Conservation (phyloP, 2,888 invertebrate genomes). For the Nymphalis c-album region DNA sequence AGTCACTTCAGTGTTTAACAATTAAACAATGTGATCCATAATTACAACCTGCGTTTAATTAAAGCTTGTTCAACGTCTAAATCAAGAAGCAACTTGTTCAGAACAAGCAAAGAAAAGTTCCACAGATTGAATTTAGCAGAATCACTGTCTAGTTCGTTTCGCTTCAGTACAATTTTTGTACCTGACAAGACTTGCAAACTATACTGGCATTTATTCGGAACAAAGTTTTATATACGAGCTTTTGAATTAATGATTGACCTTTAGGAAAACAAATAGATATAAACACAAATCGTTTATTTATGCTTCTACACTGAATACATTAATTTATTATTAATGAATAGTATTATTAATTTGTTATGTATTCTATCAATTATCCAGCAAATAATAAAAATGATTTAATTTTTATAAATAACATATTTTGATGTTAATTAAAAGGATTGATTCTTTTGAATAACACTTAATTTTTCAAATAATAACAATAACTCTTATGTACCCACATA, state of each 20-base stretch:
- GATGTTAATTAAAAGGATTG: too few species aligned
- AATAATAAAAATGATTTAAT: too few species aligned
- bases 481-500: too few species aligned
- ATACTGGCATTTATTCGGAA: conserved; percentile 54
- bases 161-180: conserved; percentile 63
- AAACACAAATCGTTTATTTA: too few species aligned
- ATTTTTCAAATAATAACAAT: too few species aligned
- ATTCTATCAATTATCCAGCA: too few species aligned
- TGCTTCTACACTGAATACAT: too few species aligned
- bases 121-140: conserved; percentile 67
- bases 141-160: conserved; percentile 62
- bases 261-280: conserved; percentile 14
- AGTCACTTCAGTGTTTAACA: conserved; percentile 10
- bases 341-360: too few species aligned
- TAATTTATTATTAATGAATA: too few species aligned
- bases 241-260: conserved; percentile 27
- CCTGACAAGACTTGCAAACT: conserved; percentile 73
- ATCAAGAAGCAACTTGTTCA: conserved; percentile 53
- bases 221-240: conserved; percentile 19
- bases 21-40: conserved; percentile 29
- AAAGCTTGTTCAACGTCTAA: conserved; percentile 37
- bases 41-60: conserved; percentile 37
- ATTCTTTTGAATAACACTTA: too few species aligned
- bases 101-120: conserved; percentile 52
- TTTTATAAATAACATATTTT: too few species aligned